Evolutionary conservation across 2,888 invertebrate species (phyloP), one percentile per base, ranked within the genome.

Genomic region (Epinotia nisella): DNA sequence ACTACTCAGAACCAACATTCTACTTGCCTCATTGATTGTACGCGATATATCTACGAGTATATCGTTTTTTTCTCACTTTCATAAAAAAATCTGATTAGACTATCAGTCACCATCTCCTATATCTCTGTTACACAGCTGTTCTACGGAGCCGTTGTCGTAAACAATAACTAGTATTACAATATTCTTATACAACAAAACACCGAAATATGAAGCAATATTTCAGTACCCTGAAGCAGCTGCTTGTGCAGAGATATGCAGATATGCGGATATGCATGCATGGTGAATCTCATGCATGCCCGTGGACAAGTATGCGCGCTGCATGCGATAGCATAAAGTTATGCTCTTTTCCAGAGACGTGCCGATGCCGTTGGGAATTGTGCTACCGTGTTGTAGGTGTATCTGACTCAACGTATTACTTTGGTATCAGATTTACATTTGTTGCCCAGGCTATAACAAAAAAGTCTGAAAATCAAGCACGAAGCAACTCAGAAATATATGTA

Each of bases 231-330:
- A n/a, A 39, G 35, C 65, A 53, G 35, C 53, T 35, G 29, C 49
- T 17, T 5, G 24, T 24, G 19, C 45, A 17, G 19, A n/a, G 15
- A 45, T 62, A 62, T 62, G 62, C 56, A 70, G 55, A 70, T 61
- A 15, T 15, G 29, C 19, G 29, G 41, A 62, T 45, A 70, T 62
- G 61, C 59, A 62, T 70, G 61, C 70, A 70, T 67, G 10, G 41
- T 49, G 24, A 21, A 10, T 13, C 41, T 56, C 39, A 9, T 58
- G 41, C 24, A 21, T 56, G 41, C n/a, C 11, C 45, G 19, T 2
- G n/a, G 39, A 17, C 35, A 7, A 17, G 21, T 21, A n/a, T 45
- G 56, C 45, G 66, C 41, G n/a, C 4, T 67, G 67, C 67, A 67
- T 67, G 49, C 5, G 17, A 45, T 24, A 3, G 39, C 2, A 45